These are phyloP conservation scores for Aporophyla lueneburgensis DNA, from an alignment of 2,888 invertebrate species.

Conservation along the genomic window DNA sequence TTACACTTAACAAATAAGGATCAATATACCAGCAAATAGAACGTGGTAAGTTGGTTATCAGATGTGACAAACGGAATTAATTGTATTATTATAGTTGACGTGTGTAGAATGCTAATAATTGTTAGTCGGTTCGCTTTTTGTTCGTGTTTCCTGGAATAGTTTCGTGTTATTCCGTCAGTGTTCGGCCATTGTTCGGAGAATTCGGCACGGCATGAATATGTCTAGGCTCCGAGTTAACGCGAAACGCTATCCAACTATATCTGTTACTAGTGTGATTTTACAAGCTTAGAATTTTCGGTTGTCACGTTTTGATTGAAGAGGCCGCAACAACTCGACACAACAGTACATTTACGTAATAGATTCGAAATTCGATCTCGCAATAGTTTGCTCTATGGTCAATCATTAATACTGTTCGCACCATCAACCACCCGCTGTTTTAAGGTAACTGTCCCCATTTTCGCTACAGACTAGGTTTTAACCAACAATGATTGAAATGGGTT, in stretches of 20 bases:
- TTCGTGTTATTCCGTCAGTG: constrained; percentile 78
- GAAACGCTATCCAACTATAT: constrained; percentile 59
- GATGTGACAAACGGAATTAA: constrained; percentile 83
- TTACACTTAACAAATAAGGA: constrained; percentile 42
- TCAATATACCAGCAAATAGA: constrained; percentile 62
- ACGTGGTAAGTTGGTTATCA: constrained; percentile 67
- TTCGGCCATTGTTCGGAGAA: constrained; percentile 76
- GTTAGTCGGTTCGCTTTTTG: constrained; percentile 78
- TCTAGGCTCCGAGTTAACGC: constrained; percentile 62
- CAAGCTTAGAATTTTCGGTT: constrained; percentile 35
- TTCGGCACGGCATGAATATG: constrained; percentile 65
- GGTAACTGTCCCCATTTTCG: constrained; percentile 19
- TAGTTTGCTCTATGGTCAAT: constrained; percentile 15
- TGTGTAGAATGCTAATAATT: constrained; percentile 78
- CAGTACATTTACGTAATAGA: constrained; percentile 13
- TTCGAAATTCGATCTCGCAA: not conserved
- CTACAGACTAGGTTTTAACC: not conserved
- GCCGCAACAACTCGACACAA: constrained; percentile 7
- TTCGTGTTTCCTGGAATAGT: constrained; percentile 78
- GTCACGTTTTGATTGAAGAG: constrained; percentile 60
- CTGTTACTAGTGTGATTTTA: constrained; percentile 53
- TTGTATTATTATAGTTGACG: constrained; percentile 87
- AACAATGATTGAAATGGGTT: not conserved
- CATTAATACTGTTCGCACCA: constrained; percentile 15
- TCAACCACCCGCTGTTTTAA: constrained; percentile 15